These are phyloP conservation scores for Rhinella marina DNA, from an alignment of 2,797 vertebrate species.

Conservation along the genomic window DNA sequence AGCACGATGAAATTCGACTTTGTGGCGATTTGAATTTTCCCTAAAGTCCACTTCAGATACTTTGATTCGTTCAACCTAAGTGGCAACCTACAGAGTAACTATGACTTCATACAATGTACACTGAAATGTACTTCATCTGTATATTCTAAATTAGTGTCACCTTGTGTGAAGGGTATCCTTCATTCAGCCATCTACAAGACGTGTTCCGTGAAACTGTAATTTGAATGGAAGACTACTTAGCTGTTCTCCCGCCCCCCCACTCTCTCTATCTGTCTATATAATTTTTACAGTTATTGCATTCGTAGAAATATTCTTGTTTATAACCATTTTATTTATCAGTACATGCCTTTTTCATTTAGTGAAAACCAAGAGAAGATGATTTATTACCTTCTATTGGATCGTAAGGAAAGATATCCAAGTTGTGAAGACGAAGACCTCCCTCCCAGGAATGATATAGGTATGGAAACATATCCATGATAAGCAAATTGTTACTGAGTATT, in stretches of 20 bases:
- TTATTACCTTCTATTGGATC: slow-evolving; percentile 90
- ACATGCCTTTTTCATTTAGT: slow-evolving; percentile 67
- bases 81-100: neutral
- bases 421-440: slow-evolving; percentile 92
- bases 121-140: neutral
- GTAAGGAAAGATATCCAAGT: slow-evolving; percentile 92
- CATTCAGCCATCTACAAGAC: neutral
- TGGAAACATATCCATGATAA: neutral
- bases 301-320: neutral
- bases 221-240: neutral
- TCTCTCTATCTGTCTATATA: neutral
- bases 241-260: neutral
- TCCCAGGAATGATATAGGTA: slow-evolving; percentile 88
- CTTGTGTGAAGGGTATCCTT: neutral
- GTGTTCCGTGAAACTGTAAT: neutral
- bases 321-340: neutral
- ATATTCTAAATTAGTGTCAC: neutral
- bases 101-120: neutral
- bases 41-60: too few relatives aligned
- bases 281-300: neutral
- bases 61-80: too few relatives aligned
- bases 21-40: too few relatives aligned
- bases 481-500: neutral
- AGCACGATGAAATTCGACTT: too few relatives aligned
- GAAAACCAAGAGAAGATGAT: slow-evolving; percentile 97